Conservation (phyloP, 2,888 invertebrate genomes). For the Epirrita christyi region DNA sequence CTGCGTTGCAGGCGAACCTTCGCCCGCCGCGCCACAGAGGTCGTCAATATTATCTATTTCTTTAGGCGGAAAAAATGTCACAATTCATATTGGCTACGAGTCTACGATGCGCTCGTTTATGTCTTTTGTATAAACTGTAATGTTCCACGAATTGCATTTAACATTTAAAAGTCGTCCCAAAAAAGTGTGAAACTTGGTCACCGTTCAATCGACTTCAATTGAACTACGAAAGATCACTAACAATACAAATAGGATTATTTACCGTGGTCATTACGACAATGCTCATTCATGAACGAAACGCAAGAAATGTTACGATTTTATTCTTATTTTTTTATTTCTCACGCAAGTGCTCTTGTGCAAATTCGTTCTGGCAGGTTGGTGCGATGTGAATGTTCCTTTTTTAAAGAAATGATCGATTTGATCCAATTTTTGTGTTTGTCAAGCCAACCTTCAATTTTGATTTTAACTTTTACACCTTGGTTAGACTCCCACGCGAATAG, state of each 20-base stretch:
- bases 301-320: slow-evolving; percentile 53
- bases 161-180: background rate
- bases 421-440: slow-evolving; percentile 74
- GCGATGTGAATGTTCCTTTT: slow-evolving; percentile 53
- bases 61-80: no score
- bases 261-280: slow-evolving; percentile 74
- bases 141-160: background rate
- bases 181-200: slow-evolving; percentile 39
- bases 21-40: no score
- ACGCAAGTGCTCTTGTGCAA: slow-evolving; percentile 61
- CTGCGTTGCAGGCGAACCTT: no score
- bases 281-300: slow-evolving; percentile 63
- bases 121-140: no score
- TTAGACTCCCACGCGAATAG: slow-evolving; percentile 64
- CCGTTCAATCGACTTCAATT: slow-evolving; percentile 46
- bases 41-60: no score
- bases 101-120: no score
- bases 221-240: slow-evolving; percentile 51
- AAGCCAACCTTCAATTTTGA: slow-evolving; percentile 53
- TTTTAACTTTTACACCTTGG: slow-evolving; percentile 55
- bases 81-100: no score
- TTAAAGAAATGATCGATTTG: slow-evolving; percentile 74
- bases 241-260: slow-evolving; percentile 78
- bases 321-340: slow-evolving; percentile 55
- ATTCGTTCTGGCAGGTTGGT: slow-evolving; percentile 67